Evolutionary conservation across 2,888 invertebrate genomes (phyloP).

Genomic region (Drosophila koepferae): DNA sequence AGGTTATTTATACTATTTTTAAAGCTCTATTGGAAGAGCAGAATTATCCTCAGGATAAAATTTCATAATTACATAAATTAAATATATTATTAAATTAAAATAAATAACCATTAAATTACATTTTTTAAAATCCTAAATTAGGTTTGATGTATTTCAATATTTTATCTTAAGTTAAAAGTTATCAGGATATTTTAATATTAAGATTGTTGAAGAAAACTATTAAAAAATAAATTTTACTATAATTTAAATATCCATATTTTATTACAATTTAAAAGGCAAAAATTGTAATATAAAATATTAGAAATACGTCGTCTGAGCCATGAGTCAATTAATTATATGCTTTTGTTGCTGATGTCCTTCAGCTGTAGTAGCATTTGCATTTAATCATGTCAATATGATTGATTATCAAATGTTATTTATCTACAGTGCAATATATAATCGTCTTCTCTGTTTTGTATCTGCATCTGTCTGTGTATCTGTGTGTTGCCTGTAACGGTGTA

Average conservation of each 20-base stretch:
- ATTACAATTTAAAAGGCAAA: neutral
- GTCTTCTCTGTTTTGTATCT: constrained; percentile 12
- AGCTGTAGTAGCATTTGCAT: constrained; percentile 14
- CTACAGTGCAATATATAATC: constrained; percentile 3
- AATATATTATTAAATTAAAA: neutral
- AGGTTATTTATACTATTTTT: no score
- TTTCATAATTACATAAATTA: no score
- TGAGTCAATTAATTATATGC: constrained; percentile 1
- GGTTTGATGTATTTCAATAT: no score
- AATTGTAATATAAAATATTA: neutral
- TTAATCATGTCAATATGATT: constrained; percentile 44
- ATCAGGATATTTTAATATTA: no score
- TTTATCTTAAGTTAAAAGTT: no score
- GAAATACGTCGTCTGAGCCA: constrained; percentile 24
- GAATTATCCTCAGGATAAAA: no score
- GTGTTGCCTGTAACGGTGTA: constrained; percentile 48
- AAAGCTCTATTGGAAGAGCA: no score
- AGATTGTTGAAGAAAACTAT: no score
- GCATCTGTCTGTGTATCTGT: constrained; percentile 15
- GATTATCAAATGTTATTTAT: constrained; percentile 41
- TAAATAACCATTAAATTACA: neutral
- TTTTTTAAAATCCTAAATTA: neutral
- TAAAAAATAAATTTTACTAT: no score
- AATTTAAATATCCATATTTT: neutral
- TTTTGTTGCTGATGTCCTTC: constrained; percentile 36